phyloP scores from a whole-genome alignment of 2,888 invertebrate genomes.

The Yponomeuta sedellus region DNA sequence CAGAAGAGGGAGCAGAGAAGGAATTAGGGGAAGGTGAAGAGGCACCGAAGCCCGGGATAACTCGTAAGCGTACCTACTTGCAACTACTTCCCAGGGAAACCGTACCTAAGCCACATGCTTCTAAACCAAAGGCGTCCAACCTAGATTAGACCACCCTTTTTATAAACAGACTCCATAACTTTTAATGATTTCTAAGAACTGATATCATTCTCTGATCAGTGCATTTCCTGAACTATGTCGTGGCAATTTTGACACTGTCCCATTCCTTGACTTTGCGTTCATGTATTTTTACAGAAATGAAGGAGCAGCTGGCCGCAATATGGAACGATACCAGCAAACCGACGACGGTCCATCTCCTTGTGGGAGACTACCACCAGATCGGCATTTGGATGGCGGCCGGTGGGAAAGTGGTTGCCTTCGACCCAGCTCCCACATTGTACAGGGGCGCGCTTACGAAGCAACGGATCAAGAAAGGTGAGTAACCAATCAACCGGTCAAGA shows the following conservation, averaged over 20 bases:
- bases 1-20: slow-evolving; percentile 39
- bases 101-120: too few relatives aligned
- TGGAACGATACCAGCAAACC: slow-evolving; percentile 57
- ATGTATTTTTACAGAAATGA: slow-evolving; percentile 45
- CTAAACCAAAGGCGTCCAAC: too few relatives aligned
- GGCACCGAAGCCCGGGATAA: slow-evolving; percentile 32
- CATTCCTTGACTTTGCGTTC: too few relatives aligned
- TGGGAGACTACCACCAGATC: slow-evolving; percentile 62
- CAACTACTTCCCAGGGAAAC: too few relatives aligned
- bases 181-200: too few relatives aligned
- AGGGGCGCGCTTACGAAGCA: slow-evolving; percentile 50
- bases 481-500: too few relatives aligned
- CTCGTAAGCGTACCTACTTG: neutral
- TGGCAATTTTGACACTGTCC: too few relatives aligned
- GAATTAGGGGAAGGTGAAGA: slow-evolving; percentile 42
- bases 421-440: slow-evolving; percentile 53
- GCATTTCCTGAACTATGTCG: too few relatives aligned
- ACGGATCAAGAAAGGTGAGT: slow-evolving; percentile 51
- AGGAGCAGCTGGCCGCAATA: slow-evolving; percentile 52
- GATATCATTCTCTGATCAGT: too few relatives aligned
- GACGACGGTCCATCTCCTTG: slow-evolving; percentile 38
- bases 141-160: too few relatives aligned
- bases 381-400: slow-evolving; percentile 62
- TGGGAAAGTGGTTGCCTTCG: slow-evolving; percentile 61
- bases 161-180: too few relatives aligned